A percentile compares a stretch with the other conserved stretches of the same genome.
phyloP scores from a whole-genome alignment of 2,888 invertebrate species.

The Acrocera orbiculus region DNA sequence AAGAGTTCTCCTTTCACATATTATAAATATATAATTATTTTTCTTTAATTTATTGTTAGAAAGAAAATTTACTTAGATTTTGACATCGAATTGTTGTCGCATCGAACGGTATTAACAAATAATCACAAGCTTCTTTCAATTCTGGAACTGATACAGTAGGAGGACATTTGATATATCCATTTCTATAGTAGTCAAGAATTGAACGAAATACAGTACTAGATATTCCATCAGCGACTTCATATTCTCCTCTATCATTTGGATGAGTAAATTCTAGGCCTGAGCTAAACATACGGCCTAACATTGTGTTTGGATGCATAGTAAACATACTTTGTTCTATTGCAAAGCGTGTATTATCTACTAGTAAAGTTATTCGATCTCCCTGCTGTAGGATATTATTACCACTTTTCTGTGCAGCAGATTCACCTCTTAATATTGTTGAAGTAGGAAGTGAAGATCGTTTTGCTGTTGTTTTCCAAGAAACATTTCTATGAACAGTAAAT shows the following conservation, averaged over 20 bases:
- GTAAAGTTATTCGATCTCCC: conserved; percentile 64
- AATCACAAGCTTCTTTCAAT: conserved; percentile 95
- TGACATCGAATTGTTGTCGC: conserved; percentile 89
- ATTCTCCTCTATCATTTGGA: conserved; percentile 92
- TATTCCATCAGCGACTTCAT: conserved; percentile 92
- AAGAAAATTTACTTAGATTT: conserved; percentile 64
- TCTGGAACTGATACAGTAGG: conserved; percentile 93
- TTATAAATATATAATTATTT: conserved; percentile 5
- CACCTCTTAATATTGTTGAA: not conserved
- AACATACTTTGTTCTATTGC: conserved; percentile 86
- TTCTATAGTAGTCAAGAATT: conserved; percentile 86
- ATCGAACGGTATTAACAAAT: conserved; percentile 93
- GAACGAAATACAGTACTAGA: conserved; percentile 89
- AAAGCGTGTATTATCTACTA: conserved; percentile 93
- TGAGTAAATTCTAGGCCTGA: conserved; percentile 81
- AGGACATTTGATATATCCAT: conserved; percentile 83
- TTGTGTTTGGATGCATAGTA: conserved; percentile 90
- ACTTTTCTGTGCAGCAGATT: not conserved
- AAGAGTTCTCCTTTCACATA: conserved; percentile 57
- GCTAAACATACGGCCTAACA: conserved; percentile 98
- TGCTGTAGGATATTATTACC: conserved; percentile 15
- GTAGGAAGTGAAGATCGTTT: conserved; percentile 3
- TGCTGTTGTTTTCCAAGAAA: too few species aligned
- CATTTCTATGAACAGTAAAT: too few species aligned
- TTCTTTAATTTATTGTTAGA: not conserved